Percentiles rank a stretch among this genome's conserved stretches.
Conservation (phyloP, 1,140 invertebrate genomes). For the Bactericera cockerelli region DNA sequence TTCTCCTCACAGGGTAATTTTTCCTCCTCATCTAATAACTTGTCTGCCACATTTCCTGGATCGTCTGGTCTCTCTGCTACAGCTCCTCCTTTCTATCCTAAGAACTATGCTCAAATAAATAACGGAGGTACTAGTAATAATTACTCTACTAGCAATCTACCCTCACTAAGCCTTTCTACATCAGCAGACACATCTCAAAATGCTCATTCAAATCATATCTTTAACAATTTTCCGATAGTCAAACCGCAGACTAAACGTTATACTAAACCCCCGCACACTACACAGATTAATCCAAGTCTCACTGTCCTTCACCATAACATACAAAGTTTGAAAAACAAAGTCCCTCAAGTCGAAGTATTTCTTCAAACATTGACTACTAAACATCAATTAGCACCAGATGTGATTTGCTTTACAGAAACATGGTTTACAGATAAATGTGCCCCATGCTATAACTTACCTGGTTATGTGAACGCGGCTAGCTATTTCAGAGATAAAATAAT, state of each 20-base stretch:
- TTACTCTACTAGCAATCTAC: neutral
- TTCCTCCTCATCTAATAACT: no score
- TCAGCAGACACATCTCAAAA: no score
- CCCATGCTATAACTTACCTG: neutral
- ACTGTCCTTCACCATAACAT: neutral
- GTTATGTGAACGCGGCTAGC: neutral
- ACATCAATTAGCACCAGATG: neutral
- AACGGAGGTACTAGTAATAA: neutral
- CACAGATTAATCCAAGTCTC: no score
- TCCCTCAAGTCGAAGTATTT: neutral
- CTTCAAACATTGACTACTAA: neutral
- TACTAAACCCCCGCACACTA: no score
- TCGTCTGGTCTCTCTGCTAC: no score
- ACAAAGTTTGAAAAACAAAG: neutral
- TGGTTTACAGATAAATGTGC: neutral
- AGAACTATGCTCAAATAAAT: neutral
- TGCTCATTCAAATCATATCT: no score
- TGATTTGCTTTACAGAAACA: neutral
- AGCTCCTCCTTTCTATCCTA: neutral
- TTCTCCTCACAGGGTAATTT: no score
- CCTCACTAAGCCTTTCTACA: no score
- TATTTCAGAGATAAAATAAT: neutral
- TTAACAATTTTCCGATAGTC: no score
- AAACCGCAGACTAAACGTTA: no score
- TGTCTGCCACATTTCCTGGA: no score